phyloP scores from a whole-genome alignment of 2,888 invertebrate genomes.

The Drosophila fungiperda region DNA sequence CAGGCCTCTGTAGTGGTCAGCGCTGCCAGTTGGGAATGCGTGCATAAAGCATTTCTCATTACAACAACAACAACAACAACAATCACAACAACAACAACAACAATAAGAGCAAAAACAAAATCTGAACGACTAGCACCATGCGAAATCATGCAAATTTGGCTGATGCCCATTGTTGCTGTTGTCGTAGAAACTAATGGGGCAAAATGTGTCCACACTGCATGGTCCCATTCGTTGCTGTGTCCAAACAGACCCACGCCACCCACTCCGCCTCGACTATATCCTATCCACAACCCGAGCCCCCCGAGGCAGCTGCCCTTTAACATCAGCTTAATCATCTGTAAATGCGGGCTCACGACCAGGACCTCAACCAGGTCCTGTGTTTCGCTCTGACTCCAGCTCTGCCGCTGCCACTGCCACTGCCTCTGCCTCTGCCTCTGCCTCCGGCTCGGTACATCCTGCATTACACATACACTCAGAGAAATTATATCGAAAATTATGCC shows the following conservation, averaged over 20 bases:
- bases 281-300: not conserved
- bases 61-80: slow-evolving; percentile 58
- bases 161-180: slow-evolving; percentile 55
- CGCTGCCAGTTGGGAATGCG: slow-evolving; percentile 62
- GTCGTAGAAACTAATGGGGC: slow-evolving; percentile 78
- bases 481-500: not conserved
- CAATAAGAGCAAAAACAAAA: slow-evolving; percentile 12
- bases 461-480: slow-evolving; percentile 30
- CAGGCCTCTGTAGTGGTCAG: slow-evolving; percentile 4
- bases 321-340: slow-evolving; percentile 84
- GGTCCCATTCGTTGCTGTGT: slow-evolving; percentile 21
- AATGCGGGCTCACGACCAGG: slow-evolving; percentile 72
- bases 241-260: not conserved
- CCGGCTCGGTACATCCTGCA: slow-evolving; percentile 47
- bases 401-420: slow-evolving; percentile 4
- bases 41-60: slow-evolving; percentile 77
- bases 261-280: not conserved
- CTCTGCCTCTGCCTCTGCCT: slow-evolving; percentile 15
- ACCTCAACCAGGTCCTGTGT: slow-evolving; percentile 34
- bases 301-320: slow-evolving; percentile 70
- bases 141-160: slow-evolving; percentile 78
- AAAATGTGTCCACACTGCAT: slow-evolving; percentile 74
- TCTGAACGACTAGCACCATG: slow-evolving; percentile 40
- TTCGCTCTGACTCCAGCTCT: slow-evolving; percentile 26
- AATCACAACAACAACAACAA: slow-evolving; percentile 5